These are phyloP conservation scores for Nomada ruficornis DNA, from an alignment of 2,888 invertebrate genomes.

Conservation along the genomic window DNA sequence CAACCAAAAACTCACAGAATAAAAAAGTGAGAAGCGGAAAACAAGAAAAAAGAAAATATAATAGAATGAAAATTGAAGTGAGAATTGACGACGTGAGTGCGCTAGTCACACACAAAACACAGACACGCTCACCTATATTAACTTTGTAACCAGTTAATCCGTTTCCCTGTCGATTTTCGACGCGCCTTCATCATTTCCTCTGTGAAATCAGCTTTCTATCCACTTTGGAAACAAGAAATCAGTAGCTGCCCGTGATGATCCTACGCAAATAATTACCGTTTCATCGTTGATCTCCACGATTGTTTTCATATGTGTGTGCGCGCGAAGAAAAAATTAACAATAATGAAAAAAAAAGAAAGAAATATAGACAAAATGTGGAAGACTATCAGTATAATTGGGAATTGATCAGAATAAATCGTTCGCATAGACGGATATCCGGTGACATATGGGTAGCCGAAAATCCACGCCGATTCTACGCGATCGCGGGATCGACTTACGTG, in stretches of 20 bases:
- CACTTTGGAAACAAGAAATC: constrained; percentile 48
- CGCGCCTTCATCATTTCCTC: constrained; percentile 36
- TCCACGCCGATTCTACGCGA: constrained; percentile 69
- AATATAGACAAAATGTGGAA: background rate
- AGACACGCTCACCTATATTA: background rate
- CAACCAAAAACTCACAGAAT: constrained; percentile 6
- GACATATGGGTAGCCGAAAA: constrained; percentile 66
- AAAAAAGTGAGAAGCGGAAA: background rate
- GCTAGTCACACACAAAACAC: background rate
- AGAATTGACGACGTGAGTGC: constrained; percentile 17
- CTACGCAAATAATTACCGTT: constrained; percentile 2
- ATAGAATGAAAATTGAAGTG: background rate
- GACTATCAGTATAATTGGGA: background rate
- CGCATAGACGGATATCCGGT: constrained; percentile 44
- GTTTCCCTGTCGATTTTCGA: constrained; percentile 16
- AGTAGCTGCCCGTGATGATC: constrained; percentile 61
- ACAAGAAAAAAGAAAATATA: background rate
- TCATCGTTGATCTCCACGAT: background rate
- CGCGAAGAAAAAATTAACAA: background rate
- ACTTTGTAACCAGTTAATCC: constrained; percentile 48
- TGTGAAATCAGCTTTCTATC: constrained; percentile 46
- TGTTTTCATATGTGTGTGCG: constrained; percentile 30
- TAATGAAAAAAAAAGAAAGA: background rate
- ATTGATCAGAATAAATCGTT: constrained; percentile 23
- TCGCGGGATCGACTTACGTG: constrained; percentile 76